Evolutionary conservation across 2,888 invertebrate genomes (phyloP).

Genomic region (Keiferia lycopersicella): DNA sequence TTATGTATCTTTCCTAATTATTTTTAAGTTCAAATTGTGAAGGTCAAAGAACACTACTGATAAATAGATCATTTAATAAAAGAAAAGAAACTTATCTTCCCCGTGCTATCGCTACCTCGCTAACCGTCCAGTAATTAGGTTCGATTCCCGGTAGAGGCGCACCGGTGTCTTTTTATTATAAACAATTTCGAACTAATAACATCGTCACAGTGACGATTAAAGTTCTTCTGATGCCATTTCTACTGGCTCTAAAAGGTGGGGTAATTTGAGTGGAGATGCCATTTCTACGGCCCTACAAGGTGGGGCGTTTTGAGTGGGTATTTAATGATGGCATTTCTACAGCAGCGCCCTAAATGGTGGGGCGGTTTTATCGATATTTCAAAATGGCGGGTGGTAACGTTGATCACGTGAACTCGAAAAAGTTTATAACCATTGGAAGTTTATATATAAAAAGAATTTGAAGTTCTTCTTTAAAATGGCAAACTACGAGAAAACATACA

Average conservation of each 20-base stretch:
- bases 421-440: too few relatives aligned
- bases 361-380: not conserved
- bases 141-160: conserved; percentile 57
- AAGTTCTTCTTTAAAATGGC: too few relatives aligned
- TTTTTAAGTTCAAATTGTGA: too few relatives aligned
- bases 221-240: conserved; percentile 51
- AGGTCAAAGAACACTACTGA: too few relatives aligned
- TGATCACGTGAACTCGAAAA: too few relatives aligned
- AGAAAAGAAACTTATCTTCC: not conserved
- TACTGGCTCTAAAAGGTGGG: conserved; percentile 27
- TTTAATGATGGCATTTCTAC: not conserved
- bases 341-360: not conserved
- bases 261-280: conserved; percentile 42
- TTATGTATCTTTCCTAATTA: too few relatives aligned
- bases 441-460: too few relatives aligned
- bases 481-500: too few relatives aligned
- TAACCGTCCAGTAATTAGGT: conserved; percentile 68
- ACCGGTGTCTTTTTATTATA: conserved; percentile 17
- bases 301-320: not conserved
- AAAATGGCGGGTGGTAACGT: not conserved
- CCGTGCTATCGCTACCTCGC: conserved; percentile 23
- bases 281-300: conserved; percentile 33
- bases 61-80: not conserved
- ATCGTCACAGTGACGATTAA: conserved; percentile 61
- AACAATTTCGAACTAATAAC: conserved; percentile 63